Conservation (phyloP, 2,113 vertebrate genomes). For the Pedionomus torquatus region DNA sequence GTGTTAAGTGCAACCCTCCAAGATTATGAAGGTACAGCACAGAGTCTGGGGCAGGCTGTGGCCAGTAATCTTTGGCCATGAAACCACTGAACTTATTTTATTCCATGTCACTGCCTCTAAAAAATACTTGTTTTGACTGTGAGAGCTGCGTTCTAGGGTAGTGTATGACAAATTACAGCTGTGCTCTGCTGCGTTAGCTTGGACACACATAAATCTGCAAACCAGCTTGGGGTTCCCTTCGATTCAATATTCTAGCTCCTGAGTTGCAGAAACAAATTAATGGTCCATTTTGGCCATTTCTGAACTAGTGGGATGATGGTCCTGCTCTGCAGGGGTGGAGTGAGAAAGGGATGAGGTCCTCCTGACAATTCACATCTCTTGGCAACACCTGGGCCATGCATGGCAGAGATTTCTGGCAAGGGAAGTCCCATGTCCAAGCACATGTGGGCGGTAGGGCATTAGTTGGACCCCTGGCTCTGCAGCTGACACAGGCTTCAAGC, state of each 20-base stretch:
- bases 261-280: background rate
- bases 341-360: background rate
- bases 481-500: background rate
- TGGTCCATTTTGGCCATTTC: background rate
- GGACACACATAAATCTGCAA: background rate
- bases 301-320: background rate
- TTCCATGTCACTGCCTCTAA: background rate
- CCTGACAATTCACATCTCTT: accelerated
- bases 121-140: background rate
- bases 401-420: background rate
- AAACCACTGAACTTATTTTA: background rate
- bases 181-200: background rate
- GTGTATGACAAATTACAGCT: background rate
- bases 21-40: background rate
- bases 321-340: background rate
- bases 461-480: background rate
- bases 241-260: background rate
- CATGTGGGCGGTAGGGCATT: no score
- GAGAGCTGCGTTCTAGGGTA: background rate
- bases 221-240: background rate
- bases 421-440: background rate
- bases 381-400: accelerated
- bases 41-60: background rate
- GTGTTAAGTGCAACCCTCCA: background rate
- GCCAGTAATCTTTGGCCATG: background rate